These are phyloP conservation scores for Leptonema lineaticorne DNA, from an alignment of 1,140 invertebrate genomes.

Conservation along the genomic window DNA sequence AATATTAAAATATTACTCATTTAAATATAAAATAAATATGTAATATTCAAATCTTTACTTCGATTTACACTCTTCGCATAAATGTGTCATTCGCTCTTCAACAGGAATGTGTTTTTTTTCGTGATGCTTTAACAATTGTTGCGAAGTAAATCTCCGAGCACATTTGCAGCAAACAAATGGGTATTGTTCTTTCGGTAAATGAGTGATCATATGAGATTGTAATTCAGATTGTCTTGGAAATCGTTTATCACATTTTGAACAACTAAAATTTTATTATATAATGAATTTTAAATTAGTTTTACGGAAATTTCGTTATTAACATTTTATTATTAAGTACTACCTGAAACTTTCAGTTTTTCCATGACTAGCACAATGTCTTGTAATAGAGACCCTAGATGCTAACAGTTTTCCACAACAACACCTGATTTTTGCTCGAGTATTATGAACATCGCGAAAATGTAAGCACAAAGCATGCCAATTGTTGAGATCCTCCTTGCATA, in stretches of 20 bases:
- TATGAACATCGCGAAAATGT: conserved; percentile 38
- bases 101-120: conserved; percentile 49
- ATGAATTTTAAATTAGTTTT: not conserved
- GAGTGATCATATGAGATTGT: conserved; percentile 35
- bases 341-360: conserved; percentile 35
- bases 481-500: conserved; percentile 35
- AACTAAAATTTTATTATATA: conserved; percentile 30
- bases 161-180: conserved; percentile 48
- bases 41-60: conserved; percentile 33
- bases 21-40: not conserved
- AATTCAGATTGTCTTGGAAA: conserved; percentile 39
- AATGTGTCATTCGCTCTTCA: conserved; percentile 47
- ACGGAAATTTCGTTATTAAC: not conserved
- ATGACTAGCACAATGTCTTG: conserved; percentile 39
- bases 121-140: conserved; percentile 47
- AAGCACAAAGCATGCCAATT: conserved; percentile 41
- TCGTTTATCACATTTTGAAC: conserved; percentile 33
- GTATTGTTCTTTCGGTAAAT: conserved; percentile 44
- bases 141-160: conserved; percentile 46
- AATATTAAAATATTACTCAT: not conserved
- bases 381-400: conserved; percentile 39
- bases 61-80: conserved; percentile 47
- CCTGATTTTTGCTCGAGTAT: conserved; percentile 37
- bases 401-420: conserved; percentile 41
- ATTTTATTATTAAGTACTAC: too few relatives aligned